These are phyloP conservation scores for Reticulitermes lucifugus DNA, from an alignment of 2,888 invertebrate species.

Conservation along the genomic window DNA sequence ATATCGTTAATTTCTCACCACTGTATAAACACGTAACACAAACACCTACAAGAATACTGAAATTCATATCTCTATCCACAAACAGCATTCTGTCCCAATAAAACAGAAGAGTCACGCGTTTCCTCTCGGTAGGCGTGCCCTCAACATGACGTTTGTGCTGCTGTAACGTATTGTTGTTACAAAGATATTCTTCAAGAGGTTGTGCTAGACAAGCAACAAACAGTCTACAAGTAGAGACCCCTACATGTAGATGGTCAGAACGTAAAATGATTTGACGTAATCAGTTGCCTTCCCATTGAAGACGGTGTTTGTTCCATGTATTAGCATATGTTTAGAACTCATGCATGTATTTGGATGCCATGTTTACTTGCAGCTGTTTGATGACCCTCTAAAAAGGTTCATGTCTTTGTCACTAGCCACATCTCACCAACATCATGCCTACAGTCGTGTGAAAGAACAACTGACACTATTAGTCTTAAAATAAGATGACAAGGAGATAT, in stretches of 20 bases:
- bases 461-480: too few relatives aligned
- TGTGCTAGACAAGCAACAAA: background rate
- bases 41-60: too few relatives aligned
- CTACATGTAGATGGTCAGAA: background rate
- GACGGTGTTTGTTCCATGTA: background rate
- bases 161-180: background rate
- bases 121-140: too few relatives aligned
- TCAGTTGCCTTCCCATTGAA: constrained; percentile 6
- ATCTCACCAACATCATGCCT: background rate
- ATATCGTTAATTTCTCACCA: too few relatives aligned
- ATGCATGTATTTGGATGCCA: background rate
- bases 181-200: constrained; percentile 2
- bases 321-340: constrained; percentile 27
- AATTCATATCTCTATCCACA: too few relatives aligned
- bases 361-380: constrained; percentile 18
- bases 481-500: too few relatives aligned
- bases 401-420: constrained; percentile 16
- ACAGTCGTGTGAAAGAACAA: background rate
- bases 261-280: constrained; percentile 13
- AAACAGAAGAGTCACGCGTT: too few relatives aligned
- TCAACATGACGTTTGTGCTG: too few relatives aligned
- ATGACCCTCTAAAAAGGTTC: constrained; percentile 29
- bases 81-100: too few relatives aligned
- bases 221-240: background rate
- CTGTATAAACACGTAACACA: too few relatives aligned